Conservation (phyloP, 2,113 vertebrate species). For the Albula glossodonta region DNA sequence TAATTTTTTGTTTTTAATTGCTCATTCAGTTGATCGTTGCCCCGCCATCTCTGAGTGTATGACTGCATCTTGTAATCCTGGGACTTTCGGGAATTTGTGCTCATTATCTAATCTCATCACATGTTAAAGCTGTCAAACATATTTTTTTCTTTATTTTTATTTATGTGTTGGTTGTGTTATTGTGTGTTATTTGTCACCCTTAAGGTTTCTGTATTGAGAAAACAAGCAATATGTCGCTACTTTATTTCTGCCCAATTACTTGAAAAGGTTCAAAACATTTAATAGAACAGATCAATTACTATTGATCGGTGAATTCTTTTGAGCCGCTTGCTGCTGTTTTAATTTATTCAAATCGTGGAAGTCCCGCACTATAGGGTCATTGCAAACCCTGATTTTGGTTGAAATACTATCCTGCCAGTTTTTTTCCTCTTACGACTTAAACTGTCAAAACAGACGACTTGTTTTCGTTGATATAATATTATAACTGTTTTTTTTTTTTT, state of each 20-base stretch:
- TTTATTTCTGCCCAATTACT: conserved; percentile 27
- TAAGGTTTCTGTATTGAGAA: neutral
- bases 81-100: too few species aligned
- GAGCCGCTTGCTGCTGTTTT: conserved; percentile 40
- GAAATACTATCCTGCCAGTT: neutral
- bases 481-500: too few species aligned
- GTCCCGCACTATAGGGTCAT: neutral
- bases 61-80: neutral
- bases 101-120: too few species aligned
- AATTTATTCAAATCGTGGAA: conserved; percentile 5
- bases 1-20: too few species aligned
- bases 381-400: neutral
- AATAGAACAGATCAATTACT: conserved; percentile 62
- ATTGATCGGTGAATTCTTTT: conserved; percentile 57
- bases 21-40: too few species aligned
- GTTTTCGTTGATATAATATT: too few species aligned
- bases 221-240: conserved; percentile 6
- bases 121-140: too few species aligned
- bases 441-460: too few species aligned
- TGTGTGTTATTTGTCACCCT: neutral
- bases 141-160: neutral
- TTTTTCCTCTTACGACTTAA: neutral
- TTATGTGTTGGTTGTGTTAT: neutral
- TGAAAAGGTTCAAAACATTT: conserved; percentile 48
- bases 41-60: neutral